These are phyloP conservation scores for Triplophysa rosa DNA, from an alignment of 2,113 vertebrate genomes.

Conservation along the genomic window DNA sequence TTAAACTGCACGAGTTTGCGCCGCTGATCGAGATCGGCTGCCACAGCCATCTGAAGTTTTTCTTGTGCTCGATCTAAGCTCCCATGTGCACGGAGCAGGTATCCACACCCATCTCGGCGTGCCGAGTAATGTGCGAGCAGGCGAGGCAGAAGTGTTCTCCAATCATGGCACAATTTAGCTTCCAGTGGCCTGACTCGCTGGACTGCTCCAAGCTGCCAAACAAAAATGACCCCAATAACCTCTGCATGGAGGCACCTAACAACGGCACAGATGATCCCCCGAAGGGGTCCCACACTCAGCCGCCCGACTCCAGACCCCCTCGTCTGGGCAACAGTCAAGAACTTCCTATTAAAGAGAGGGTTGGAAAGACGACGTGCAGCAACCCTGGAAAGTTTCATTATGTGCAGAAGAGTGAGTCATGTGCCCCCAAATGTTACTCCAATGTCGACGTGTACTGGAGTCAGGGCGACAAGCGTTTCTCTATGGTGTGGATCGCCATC, in stretches of 20 bases:
- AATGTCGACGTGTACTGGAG: conserved; percentile 98
- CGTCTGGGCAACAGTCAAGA: conserved; percentile 79
- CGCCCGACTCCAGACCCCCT: conserved; percentile 85
- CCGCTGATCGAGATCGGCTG: conserved; percentile 88
- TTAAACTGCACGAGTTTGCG: conserved; percentile 90
- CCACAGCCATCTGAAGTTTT: conserved; percentile 92
- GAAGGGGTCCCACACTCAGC: conserved; percentile 84
- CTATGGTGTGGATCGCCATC: conserved; percentile 90
- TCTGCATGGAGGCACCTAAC: conserved; percentile 97
- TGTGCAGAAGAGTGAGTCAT: conserved; percentile 92
- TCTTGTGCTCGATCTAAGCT: conserved; percentile 93
- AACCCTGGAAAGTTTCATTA: conserved; percentile 95
- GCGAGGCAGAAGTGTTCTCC: conserved; percentile 91
- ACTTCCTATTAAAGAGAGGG: conserved; percentile 74
- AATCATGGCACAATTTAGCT: conserved; percentile 93
- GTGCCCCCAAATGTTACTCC: conserved; percentile 88
- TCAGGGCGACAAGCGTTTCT: conserved; percentile 89
- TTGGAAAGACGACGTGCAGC: conserved; percentile 75
- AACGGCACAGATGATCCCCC: conserved; percentile 87
- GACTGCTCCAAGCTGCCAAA: conserved; percentile 91
- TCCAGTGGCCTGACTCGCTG: conserved; percentile 92
- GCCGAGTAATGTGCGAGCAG: conserved; percentile 96
- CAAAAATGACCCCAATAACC: conserved; percentile 94
- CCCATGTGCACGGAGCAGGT: conserved; percentile 99
- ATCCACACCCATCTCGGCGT: conserved; percentile 94